phyloP scores from a whole-genome alignment of 2,113 vertebrate species.

The Cichladusa arquata region DNA sequence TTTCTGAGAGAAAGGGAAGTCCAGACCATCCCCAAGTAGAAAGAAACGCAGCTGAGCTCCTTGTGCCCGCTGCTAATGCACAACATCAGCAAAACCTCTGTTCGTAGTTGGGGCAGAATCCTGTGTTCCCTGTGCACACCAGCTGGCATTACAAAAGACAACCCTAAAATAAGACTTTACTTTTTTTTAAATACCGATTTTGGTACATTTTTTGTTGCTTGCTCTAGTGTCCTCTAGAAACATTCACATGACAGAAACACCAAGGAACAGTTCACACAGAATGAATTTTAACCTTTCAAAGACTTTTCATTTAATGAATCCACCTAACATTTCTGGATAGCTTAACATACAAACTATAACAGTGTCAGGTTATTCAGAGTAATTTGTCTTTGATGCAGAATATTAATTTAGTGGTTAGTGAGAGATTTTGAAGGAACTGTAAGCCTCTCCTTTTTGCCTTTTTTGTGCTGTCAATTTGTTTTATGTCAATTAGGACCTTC shows the following conservation, averaged over 20 bases:
- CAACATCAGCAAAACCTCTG: neutral
- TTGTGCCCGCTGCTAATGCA: neutral
- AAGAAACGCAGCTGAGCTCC: neutral
- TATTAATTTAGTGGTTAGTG: slow-evolving; percentile 63
- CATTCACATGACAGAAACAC: neutral
- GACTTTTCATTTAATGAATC: neutral
- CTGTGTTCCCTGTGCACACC: neutral
- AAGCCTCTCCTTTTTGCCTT: slow-evolving; percentile 8
- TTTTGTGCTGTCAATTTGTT: neutral
- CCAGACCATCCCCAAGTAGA: neutral
- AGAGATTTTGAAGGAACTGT: slow-evolving; percentile 41
- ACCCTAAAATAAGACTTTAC: neutral
- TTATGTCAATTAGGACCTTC: neutral
- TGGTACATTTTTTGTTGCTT: neutral
- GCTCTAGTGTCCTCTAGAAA: slow-evolving; percentile 15
- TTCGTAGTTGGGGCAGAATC: neutral
- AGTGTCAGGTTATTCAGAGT: slow-evolving; percentile 8
- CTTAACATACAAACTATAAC: neutral
- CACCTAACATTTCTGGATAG: neutral
- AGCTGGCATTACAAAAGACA: slow-evolving; percentile 1
- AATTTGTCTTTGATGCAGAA: slow-evolving; percentile 44
- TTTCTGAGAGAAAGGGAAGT: neutral
- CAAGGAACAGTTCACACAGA: neutral
- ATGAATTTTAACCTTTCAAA: slow-evolving; percentile 16
- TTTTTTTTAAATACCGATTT: neutral